phyloP scores from a whole-genome alignment of 2,888 invertebrate genomes.

The Willowsia nigromaculata region DNA sequence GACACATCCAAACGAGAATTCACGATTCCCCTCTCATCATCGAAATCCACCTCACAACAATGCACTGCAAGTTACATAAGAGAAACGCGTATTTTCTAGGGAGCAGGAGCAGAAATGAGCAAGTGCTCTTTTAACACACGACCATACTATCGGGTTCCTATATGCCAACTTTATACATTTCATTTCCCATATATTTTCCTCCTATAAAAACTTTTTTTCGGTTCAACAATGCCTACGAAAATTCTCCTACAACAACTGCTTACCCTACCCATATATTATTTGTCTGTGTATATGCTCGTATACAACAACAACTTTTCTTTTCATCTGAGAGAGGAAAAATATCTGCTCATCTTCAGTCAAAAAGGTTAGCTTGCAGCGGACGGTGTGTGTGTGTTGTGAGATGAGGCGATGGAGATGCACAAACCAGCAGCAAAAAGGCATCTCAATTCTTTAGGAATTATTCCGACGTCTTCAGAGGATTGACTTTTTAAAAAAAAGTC shows the following conservation, averaged over 20 bases:
- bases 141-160: background rate
- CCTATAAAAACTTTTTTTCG: background rate
- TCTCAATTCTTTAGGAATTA: too few species aligned
- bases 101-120: background rate
- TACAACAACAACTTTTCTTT: slow-evolving; percentile 14
- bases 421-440: too few species aligned
- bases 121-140: too few species aligned
- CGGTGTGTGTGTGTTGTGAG: slow-evolving; percentile 39
- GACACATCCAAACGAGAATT: slow-evolving; percentile 40
- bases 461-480: too few species aligned
- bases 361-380: slow-evolving; percentile 67
- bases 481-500: too few species aligned
- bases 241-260: background rate
- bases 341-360: slow-evolving; percentile 47
- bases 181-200: slow-evolving; percentile 23
- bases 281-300: background rate
- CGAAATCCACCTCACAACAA: background rate
- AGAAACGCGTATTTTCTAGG: background rate
- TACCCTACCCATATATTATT: background rate
- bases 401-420: too few species aligned
- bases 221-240: background rate
- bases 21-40: slow-evolving; percentile 33
- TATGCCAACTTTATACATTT: background rate
- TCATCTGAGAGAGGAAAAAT: background rate
- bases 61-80: background rate